phyloP scores from a whole-genome alignment of 2,888 invertebrate genomes.

The Isotomurus palustris region DNA sequence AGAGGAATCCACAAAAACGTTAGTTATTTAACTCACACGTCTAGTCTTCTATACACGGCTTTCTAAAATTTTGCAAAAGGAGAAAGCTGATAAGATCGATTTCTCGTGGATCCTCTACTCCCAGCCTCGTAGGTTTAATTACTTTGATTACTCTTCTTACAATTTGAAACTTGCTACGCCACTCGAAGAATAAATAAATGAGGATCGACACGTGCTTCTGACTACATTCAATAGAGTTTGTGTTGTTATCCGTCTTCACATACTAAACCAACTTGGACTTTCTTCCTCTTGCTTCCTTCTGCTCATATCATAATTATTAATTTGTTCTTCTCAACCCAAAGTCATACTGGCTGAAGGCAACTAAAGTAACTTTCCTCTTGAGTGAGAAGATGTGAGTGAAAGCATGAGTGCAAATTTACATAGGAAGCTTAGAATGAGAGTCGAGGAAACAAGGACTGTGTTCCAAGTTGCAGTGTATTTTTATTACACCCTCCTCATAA shows the following conservation, averaged over 20 bases:
- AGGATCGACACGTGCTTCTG: neutral
- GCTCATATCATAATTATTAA: conserved; percentile 2
- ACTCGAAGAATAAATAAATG: neutral
- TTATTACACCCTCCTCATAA: neutral
- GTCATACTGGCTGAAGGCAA: neutral
- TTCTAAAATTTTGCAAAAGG: no score
- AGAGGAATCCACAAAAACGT: no score
- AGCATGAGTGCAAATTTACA: neutral
- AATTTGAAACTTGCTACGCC: no score
- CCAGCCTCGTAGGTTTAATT: no score
- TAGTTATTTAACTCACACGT: no score
- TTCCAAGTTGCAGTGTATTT: neutral
- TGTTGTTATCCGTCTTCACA: neutral
- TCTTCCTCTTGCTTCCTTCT: no score
- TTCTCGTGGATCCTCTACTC: no score
- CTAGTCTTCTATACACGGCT: no score
- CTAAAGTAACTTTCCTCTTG: neutral
- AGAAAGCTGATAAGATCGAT: no score
- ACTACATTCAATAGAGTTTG: neutral
- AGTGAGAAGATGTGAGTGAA: no score
- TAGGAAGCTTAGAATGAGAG: neutral
- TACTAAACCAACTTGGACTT: no score
- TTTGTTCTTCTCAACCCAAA: neutral
- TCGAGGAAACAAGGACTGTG: neutral
- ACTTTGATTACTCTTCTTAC: no score